Percentiles rank a stretch among this genome's conserved stretches.
Evolutionary conservation across 2,797 vertebrate genomes (phyloP).

Genomic region (Netta rufina): DNA sequence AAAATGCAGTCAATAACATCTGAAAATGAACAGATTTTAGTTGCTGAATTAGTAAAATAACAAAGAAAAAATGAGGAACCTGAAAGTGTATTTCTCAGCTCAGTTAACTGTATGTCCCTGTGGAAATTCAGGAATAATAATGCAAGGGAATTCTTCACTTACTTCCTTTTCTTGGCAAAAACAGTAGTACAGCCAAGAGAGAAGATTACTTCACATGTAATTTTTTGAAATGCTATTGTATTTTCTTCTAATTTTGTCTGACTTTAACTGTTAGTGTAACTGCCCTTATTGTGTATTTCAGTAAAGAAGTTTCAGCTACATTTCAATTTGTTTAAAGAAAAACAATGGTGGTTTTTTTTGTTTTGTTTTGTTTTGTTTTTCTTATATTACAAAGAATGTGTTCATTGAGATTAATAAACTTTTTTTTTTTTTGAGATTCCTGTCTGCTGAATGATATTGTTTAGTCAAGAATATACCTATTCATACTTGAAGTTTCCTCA

Average conservation of each 20-base stretch:
- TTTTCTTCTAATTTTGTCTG: not conserved
- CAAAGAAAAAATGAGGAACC: not conserved
- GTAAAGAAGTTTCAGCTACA: not conserved
- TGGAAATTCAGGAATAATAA: not conserved
- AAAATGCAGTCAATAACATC: not conserved
- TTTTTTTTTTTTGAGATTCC: not conserved
- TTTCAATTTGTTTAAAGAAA: not conserved
- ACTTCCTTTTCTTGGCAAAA: not conserved
- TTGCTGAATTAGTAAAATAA: not conserved
- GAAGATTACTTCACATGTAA: not conserved
- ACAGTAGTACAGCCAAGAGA: not conserved
- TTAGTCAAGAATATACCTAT: not conserved
- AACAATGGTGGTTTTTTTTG: not conserved
- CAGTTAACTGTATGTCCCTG: not conserved
- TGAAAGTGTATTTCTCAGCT: not conserved
- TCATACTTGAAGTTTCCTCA: not conserved
- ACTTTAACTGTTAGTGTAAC: not conserved
- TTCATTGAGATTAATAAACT: not conserved
- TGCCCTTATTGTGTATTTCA: not conserved
- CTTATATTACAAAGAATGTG: not conserved
- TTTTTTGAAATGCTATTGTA: not conserved
- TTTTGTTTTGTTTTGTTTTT: fast-evolving
- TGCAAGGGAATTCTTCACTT: not conserved
- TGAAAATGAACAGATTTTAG: constrained; percentile 28
- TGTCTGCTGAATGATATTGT: not conserved